phyloP scores from a whole-genome alignment of 2,113 vertebrate species.

The Ciconia maguari region DNA sequence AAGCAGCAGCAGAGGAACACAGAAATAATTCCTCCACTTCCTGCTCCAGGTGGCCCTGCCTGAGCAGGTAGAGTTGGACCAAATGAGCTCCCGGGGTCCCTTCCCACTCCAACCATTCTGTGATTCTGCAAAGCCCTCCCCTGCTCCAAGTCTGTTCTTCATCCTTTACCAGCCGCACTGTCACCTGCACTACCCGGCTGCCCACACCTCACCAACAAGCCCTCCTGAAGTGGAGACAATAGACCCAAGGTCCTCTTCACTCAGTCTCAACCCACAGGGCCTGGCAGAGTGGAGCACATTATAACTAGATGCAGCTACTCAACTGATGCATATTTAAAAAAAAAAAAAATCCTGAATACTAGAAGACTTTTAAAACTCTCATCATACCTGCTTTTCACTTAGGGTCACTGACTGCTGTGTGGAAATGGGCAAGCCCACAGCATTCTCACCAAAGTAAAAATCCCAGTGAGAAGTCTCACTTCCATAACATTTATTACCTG shows the following conservation, averaged over 20 bases:
- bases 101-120: not conserved
- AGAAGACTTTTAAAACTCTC: not conserved
- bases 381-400: not conserved
- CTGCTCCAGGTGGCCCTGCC: not conserved
- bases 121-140: not conserved
- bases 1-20: not conserved
- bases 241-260: not conserved
- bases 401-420: not conserved
- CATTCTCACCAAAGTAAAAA: not conserved
- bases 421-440: not conserved
- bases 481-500: not conserved
- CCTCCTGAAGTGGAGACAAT: not conserved
- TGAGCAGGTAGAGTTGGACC: not conserved
- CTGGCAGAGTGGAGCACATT: not conserved
- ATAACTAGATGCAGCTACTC: not conserved
- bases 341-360: not conserved
- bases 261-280: not conserved
- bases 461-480: not conserved
- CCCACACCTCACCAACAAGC: not conserved
- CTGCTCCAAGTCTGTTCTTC: not conserved
- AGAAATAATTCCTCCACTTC: not conserved
- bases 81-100: not conserved
- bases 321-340: not conserved
- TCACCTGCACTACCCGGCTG: not conserved
- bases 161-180: not conserved